phyloP scores from a whole-genome alignment of 2,797 vertebrate genomes.

The Megaceryle alcyon region DNA sequence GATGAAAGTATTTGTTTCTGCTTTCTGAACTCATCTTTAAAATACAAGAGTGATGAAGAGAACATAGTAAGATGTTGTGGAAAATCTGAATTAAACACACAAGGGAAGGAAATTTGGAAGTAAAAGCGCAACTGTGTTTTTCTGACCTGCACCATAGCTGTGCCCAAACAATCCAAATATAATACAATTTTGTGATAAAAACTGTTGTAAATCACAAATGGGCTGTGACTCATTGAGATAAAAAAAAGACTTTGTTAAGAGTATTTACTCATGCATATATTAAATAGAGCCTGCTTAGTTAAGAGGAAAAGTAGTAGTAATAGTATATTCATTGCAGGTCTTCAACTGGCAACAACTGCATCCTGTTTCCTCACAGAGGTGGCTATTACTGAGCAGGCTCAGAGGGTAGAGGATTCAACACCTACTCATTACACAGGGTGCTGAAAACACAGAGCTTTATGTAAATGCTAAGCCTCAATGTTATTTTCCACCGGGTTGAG shows the following conservation, averaged over 20 bases:
- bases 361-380: not conserved
- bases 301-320: not conserved
- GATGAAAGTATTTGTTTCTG: not conserved
- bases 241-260: slow-evolving; percentile 32
- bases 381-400: slow-evolving; percentile 10
- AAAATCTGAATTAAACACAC: not conserved
- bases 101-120: not conserved
- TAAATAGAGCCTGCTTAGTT: not conserved
- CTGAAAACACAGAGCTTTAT: not conserved
- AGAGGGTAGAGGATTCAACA: not conserved
- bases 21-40: not conserved
- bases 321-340: slow-evolving; percentile 13
- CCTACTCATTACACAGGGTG: not conserved
- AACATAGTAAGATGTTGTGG: not conserved
- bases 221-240: slow-evolving; percentile 10
- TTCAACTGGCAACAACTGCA: not conserved
- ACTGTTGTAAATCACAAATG: not conserved
- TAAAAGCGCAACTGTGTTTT: not conserved
- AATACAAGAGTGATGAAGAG: not conserved
- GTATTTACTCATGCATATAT: not conserved
- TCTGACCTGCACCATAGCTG: not conserved
- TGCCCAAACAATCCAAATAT: not conserved
- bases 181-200: slow-evolving; percentile 1
- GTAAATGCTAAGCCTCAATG: not conserved
- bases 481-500: not conserved